Conservation (phyloP, 1,140 invertebrate genomes). For the Ectropis grisescens region DNA sequence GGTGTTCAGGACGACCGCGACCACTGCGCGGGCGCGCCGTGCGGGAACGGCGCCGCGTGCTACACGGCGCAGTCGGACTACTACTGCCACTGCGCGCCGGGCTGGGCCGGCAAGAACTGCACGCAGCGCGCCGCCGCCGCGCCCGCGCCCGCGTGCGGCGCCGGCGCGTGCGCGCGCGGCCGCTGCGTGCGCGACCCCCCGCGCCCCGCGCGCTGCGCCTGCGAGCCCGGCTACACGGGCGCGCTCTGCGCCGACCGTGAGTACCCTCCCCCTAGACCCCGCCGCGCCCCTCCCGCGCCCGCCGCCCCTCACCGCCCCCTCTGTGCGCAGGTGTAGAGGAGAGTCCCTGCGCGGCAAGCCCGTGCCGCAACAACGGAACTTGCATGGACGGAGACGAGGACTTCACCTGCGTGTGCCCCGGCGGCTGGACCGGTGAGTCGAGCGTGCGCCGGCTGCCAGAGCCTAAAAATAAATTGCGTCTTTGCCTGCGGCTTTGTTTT, state of each 20-base stretch:
- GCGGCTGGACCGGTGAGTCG: slow-evolving; percentile 80
- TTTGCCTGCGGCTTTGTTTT: too few relatives aligned
- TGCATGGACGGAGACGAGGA: slow-evolving; percentile 86
- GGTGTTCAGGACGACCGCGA: slow-evolving; percentile 81
- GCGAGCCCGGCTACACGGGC: slow-evolving; percentile 79
- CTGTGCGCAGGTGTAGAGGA: too few relatives aligned
- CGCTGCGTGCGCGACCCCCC: slow-evolving; percentile 74
- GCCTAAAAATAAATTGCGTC: too few relatives aligned
- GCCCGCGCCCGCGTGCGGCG: slow-evolving; percentile 70
- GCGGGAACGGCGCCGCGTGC: slow-evolving; percentile 83
- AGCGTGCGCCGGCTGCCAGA: too few relatives aligned
- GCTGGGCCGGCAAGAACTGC: slow-evolving; percentile 93
- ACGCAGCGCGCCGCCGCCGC: slow-evolving; percentile 78
- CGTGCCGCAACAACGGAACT: slow-evolving; percentile 88
- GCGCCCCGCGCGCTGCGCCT: slow-evolving; percentile 75
- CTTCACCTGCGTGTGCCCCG: slow-evolving; percentile 87
- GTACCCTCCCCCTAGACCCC: neutral
- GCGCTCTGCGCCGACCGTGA: slow-evolving; percentile 72
- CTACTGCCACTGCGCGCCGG: slow-evolving; percentile 89
- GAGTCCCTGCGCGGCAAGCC: slow-evolving; percentile 76
- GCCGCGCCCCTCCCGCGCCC: neutral
- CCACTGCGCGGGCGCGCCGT: slow-evolving; percentile 86
- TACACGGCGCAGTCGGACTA: slow-evolving; percentile 89
- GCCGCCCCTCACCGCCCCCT: neutral
- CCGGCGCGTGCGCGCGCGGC: slow-evolving; percentile 81